Evolutionary conservation across 2,113 vertebrate genomes (phyloP), one percentile per base, ranked within the genome.

Genomic region (Atractosteus spatula): DNA sequence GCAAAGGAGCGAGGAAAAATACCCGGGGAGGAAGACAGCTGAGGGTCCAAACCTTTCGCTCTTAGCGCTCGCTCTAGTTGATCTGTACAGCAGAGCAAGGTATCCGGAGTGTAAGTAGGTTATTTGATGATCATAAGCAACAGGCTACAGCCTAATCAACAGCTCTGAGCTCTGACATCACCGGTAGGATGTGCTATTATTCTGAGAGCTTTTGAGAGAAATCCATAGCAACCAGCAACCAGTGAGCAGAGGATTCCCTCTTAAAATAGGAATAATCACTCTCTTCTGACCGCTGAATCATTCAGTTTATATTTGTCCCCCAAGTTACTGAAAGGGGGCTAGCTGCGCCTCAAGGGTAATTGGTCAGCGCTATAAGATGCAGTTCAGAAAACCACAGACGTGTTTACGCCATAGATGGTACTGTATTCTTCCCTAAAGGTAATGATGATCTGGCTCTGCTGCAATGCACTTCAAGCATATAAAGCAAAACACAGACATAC

Each of bases 191-290:
- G 90, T 86, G 89, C 82, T 79, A 77, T 85, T 85, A 83, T 69
- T 83, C 79, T 74, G 78, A 85, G 87, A 84, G 87, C 87, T 89
- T 90, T 87, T 81, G 82, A 88, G 82, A 87, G 74, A 90, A 89
- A 88, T 85, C 91, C 92, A 93, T 92, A 90, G 91, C 88, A 92
- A 93, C 92, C 78, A 69, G 65, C 79, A 78, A 81, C 71, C 69
- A 80, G 67, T 72, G 44, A 83, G 72, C 71, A 43, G 47, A 75
- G 75, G 73, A 66, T 70, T 77, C 72, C 79, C 76, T 74, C 77
- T 79, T 82, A 77, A 78, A 84, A 82, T 75, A 71, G 64, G 78
- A 81, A 84, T 81, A 79, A 82, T 84, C 80, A 68, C 54, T 3
- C 12, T 75, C 72, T 73, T 81, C 77, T 79, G 71, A 79, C 76